phyloP scores from a whole-genome alignment of 2,797 vertebrate species.

The Poeciliopsis turneri region DNA sequence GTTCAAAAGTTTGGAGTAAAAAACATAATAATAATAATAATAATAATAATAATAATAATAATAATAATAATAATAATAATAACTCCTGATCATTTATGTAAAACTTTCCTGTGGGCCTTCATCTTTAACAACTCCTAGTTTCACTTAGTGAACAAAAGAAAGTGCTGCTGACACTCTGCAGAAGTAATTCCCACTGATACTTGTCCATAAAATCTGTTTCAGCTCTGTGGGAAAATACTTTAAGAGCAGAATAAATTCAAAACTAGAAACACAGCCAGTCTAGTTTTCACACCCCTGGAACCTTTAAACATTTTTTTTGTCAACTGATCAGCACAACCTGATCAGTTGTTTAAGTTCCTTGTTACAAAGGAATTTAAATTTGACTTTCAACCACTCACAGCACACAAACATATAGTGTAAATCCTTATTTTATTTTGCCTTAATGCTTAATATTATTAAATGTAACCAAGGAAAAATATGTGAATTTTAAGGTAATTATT shows the following conservation, averaged over 20 bases:
- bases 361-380: too few relatives aligned
- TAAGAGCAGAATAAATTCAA: slow-evolving; percentile 73
- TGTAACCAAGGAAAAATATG: too few relatives aligned
- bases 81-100: slow-evolving; percentile 73
- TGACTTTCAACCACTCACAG: not conserved
- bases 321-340: not conserved
- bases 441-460: too few relatives aligned
- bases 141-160: slow-evolving; percentile 80
- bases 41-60: too few relatives aligned
- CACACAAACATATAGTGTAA: not conserved
- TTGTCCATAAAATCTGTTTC: slow-evolving; percentile 72
- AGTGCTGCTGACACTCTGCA: slow-evolving; percentile 77
- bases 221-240: slow-evolving; percentile 66
- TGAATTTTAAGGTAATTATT: too few relatives aligned
- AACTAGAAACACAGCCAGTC: slow-evolving; percentile 59
- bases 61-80: slow-evolving; percentile 9
- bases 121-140: slow-evolving; percentile 73
- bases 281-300: not conserved
- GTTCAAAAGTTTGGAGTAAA: slow-evolving; percentile 74
- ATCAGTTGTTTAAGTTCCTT: not conserved
- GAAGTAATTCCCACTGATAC: slow-evolving; percentile 80
- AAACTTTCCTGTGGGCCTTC: slow-evolving; percentile 79
- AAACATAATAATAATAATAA: slow-evolving; percentile 37
- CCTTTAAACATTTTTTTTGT: not conserved
- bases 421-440: too few relatives aligned